A percentile compares a stretch with the other conserved stretches of the same genome.
phyloP scores from a whole-genome alignment of 2,888 invertebrate genomes.

The Pristionchus entomophagus region DNA sequence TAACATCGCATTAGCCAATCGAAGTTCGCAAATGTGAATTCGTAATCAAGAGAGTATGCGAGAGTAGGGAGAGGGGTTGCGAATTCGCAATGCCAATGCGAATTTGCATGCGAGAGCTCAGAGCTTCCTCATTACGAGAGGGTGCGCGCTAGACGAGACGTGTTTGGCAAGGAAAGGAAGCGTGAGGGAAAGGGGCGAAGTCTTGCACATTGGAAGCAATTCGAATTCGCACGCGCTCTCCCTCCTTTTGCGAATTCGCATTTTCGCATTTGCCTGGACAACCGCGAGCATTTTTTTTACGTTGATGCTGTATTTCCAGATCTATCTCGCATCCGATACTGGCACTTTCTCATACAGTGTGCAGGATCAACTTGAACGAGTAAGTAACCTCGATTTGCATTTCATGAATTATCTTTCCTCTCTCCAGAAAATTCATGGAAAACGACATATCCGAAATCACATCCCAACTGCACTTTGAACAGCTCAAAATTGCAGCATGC shows the following conservation, averaged over 20 bases:
- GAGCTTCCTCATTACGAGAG: neutral
- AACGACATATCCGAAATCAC: too few relatives aligned
- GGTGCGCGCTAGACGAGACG: too few relatives aligned
- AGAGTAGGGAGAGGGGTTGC: too few relatives aligned
- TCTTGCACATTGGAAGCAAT: neutral
- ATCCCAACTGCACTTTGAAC: neutral
- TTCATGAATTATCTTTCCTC: neutral
- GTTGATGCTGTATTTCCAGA: neutral
- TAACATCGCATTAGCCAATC: too few relatives aligned
- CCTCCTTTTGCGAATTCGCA: too few relatives aligned
- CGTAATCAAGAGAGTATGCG: too few relatives aligned
- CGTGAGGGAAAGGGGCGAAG: neutral
- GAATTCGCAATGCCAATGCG: too few relatives aligned
- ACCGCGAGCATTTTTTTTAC: neutral
- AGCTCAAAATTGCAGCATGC: neutral
- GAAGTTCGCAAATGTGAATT: too few relatives aligned
- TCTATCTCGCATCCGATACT: neutral
- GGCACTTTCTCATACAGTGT: neutral
- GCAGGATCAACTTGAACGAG: constrained; percentile 1
- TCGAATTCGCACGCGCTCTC: neutral
- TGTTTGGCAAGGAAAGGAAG: neutral
- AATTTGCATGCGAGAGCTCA: too few relatives aligned
- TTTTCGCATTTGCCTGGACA: neutral
- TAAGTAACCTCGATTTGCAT: neutral
- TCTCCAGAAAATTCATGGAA: too few relatives aligned